phyloP scores from a whole-genome alignment of 2,797 vertebrate species.

The Picus viridis region DNA sequence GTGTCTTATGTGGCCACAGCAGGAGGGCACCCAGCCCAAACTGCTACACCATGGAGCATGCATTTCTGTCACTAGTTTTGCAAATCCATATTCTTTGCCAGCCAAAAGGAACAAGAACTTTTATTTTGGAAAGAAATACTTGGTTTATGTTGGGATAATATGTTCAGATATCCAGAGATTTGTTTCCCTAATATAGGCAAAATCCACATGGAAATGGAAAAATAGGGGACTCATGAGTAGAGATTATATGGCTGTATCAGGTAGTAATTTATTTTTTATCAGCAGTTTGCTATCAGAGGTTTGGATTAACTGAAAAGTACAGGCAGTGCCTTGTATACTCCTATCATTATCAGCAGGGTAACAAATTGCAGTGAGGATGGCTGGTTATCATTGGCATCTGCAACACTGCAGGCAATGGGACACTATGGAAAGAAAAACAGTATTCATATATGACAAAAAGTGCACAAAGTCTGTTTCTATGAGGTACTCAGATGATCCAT shows the following conservation, averaged over 20 bases:
- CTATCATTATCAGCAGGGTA: background rate
- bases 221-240: fast-evolving
- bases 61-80: background rate
- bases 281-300: background rate
- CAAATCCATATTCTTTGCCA: background rate
- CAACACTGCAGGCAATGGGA: fast-evolving
- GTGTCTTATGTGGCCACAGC: too few relatives aligned
- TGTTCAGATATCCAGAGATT: background rate
- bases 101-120: background rate
- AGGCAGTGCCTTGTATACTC: fast-evolving
- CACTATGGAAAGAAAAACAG: fast-evolving
- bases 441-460: background rate
- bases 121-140: background rate
- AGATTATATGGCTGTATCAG: fast-evolving
- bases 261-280: background rate
- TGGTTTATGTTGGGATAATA: background rate
- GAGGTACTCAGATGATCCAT: fast-evolving
- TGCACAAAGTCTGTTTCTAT: background rate
- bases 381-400: background rate
- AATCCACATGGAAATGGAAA: background rate
- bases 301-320: background rate
- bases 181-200: background rate
- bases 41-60: too few relatives aligned
- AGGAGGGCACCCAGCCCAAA: too few relatives aligned
- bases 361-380: background rate